Conservation (phyloP, 2,797 vertebrate species). For the Babyrousa celebensis region DNA sequence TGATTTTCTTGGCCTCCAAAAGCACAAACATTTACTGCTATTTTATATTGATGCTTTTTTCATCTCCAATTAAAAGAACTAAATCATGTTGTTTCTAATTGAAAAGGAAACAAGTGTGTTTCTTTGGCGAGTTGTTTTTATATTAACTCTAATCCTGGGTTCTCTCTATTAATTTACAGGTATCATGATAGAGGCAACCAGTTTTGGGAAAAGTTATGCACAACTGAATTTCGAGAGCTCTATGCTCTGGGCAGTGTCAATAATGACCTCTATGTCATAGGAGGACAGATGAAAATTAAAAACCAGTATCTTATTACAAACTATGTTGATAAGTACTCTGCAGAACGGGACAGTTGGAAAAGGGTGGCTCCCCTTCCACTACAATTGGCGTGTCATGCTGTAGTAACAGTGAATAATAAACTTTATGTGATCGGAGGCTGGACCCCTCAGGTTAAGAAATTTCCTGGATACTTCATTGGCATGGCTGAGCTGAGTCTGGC, state of each 20-base stretch:
- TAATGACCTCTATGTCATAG: conserved; percentile 95
- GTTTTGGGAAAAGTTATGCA: conserved; percentile 96
- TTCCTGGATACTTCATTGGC: background rate
- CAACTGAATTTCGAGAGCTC: conserved; percentile 96
- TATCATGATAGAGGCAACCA: conserved; percentile 96
- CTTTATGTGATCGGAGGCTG: conserved; percentile 97
- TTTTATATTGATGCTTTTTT: background rate
- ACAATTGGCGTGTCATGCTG: conserved; percentile 95
- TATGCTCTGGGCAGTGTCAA: conserved; percentile 94
- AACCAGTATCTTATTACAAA: conserved; percentile 97
- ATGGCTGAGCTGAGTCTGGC: conserved; percentile 44
- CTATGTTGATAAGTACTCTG: conserved; percentile 95
- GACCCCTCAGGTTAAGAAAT: conserved; percentile 96
- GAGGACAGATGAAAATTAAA: conserved; percentile 98
- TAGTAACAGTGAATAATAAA: conserved; percentile 93
- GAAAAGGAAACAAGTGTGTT: conserved; percentile 25
- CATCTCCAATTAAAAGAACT: background rate
- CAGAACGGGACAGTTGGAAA: conserved; percentile 95
- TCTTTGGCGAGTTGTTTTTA: conserved; percentile 1
- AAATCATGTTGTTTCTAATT: background rate
- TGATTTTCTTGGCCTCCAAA: background rate
- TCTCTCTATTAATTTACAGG: conserved; percentile 90
- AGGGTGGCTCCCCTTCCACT: conserved; percentile 95
- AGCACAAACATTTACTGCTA: background rate
- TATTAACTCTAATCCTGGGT: conserved; percentile 64